These are phyloP conservation scores for Chaetoderma sp. DNA, from an alignment of 2,888 invertebrate species.

Conservation along the genomic window DNA sequence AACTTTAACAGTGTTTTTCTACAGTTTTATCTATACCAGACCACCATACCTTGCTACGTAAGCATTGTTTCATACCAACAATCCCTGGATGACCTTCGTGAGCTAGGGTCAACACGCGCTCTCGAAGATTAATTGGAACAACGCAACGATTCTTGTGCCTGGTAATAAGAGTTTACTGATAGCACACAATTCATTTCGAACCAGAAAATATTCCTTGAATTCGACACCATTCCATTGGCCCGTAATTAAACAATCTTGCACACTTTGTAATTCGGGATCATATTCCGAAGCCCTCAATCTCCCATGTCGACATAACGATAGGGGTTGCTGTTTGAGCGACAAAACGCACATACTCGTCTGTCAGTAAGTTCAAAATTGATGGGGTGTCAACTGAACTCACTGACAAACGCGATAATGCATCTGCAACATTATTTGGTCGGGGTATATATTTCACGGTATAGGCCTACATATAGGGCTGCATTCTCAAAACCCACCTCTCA, in stretches of 20 bases:
- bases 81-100: slow-evolving; percentile 26
- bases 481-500: slow-evolving; percentile 3
- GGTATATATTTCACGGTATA: slow-evolving; percentile 5
- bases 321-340: slow-evolving; percentile 1
- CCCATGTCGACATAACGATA: background rate
- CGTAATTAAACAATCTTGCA: background rate
- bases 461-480: slow-evolving; percentile 15
- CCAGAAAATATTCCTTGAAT: background rate
- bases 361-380: too few relatives aligned
- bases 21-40: slow-evolving; percentile 8
- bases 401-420: slow-evolving; percentile 2
- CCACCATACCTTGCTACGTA: slow-evolving; percentile 18
- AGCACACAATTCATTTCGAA: slow-evolving; percentile 8
- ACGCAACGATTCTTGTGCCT: slow-evolving; percentile 5
- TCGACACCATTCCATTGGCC: background rate
- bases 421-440: slow-evolving; percentile 1
- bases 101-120: background rate
- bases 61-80: slow-evolving; percentile 3
- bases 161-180: slow-evolving; percentile 7
- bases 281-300: background rate
- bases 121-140: background rate
- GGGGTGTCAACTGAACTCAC: background rate
- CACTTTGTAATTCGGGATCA: background rate
- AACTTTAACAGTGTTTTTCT: slow-evolving; percentile 11
- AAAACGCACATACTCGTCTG: slow-evolving; percentile 6